phyloP scores from a whole-genome alignment of 2,888 invertebrate species.

The Athalia circularis region DNA sequence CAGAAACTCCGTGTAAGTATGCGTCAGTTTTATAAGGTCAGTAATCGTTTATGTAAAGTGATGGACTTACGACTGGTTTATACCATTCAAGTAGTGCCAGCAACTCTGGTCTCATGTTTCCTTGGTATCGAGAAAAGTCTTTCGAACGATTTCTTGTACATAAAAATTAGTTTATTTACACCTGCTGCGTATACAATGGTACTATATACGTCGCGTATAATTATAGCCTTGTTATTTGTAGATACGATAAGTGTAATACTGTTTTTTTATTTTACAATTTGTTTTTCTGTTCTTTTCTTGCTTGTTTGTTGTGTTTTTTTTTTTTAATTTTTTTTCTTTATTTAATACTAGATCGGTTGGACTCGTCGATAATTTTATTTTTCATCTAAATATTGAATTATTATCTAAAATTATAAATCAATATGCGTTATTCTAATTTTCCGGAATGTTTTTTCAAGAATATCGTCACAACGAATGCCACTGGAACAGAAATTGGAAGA shows the following conservation, averaged over 20 bases:
- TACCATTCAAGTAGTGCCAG: no score
- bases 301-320: no score
- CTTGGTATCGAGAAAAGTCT: no score
- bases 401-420: not conserved
- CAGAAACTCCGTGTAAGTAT: not conserved
- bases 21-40: not conserved
- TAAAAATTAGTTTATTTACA: not conserved
- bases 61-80: no score
- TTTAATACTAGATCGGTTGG: no score
- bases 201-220: no score
- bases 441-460: not conserved
- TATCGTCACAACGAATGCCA: not conserved
- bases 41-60: no score
- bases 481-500: conserved; percentile 11
- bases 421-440: not conserved
- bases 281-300: not conserved
- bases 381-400: not conserved
- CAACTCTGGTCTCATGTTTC: no score
- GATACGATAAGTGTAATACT: not conserved
- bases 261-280: not conserved
- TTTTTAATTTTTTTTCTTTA: no score
- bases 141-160: not conserved
- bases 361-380: not conserved
- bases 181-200: not conserved
- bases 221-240: not conserved